Conservation (phyloP, 2,888 invertebrate genomes). For the Villa cingulata region DNA sequence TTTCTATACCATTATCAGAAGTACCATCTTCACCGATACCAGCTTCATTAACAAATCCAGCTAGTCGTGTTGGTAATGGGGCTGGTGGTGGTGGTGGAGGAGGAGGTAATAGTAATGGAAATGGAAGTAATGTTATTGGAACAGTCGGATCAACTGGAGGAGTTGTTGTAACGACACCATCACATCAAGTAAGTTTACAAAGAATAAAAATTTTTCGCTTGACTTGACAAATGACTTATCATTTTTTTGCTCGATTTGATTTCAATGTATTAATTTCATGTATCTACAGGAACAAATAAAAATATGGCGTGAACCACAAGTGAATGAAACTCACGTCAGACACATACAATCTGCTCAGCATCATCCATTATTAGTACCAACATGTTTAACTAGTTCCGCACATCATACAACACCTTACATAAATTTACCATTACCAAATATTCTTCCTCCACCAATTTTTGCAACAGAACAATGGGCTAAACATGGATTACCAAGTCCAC, state of each 20-base stretch:
- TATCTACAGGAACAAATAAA: slow-evolving; percentile 3
- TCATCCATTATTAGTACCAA: slow-evolving; percentile 5
- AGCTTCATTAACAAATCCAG: slow-evolving; percentile 3
- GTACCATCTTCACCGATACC: slow-evolving; percentile 6
- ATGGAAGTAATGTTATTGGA: neutral
- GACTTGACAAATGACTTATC: neutral
- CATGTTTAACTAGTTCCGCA: slow-evolving; percentile 2
- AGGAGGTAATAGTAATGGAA: too few relatives aligned
- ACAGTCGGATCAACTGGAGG: neutral
- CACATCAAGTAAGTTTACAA: neutral
- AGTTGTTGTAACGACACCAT: neutral
- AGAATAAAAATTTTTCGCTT: neutral
- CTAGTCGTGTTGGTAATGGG: neutral
- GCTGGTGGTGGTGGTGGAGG: neutral
- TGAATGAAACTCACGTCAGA: neutral
- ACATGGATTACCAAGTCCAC: slow-evolving; percentile 1
- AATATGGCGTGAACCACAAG: slow-evolving; percentile 3
- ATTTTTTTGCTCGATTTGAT: too few relatives aligned
- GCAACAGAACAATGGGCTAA: slow-evolving; percentile 4
- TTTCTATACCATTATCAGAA: slow-evolving; percentile 10
- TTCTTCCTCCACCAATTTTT: slow-evolving; percentile 2
- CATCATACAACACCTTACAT: slow-evolving; percentile 4
- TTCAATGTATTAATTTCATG: neutral
- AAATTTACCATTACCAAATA: slow-evolving; percentile 4
- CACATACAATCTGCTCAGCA: neutral